phyloP scores from a whole-genome alignment of 2,888 invertebrate species.

The Galerucella calmariensis region DNA sequence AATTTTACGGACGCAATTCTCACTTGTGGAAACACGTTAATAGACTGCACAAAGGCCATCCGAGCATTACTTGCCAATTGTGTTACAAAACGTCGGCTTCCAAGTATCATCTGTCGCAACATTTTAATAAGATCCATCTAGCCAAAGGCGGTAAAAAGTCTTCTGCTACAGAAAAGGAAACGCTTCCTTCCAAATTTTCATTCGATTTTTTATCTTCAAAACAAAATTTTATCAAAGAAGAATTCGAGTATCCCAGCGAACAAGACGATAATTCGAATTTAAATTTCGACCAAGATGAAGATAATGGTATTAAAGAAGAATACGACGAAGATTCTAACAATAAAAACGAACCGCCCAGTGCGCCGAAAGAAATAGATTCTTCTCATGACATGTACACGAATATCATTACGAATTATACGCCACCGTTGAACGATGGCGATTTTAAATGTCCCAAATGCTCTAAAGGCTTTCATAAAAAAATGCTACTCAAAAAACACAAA shows the following conservation, averaged over 20 bases:
- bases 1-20: conserved; percentile 71
- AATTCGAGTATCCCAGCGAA: conserved; percentile 51
- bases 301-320: conserved; percentile 36
- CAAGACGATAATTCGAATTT: conserved; percentile 44
- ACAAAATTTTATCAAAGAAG: conserved; percentile 60
- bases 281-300: conserved; percentile 36
- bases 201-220: conserved; percentile 60
- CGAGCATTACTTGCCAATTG: conserved; percentile 70
- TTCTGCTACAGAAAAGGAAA: conserved; percentile 1
- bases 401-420: conserved; percentile 64
- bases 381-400: conserved; percentile 63
- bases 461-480: conserved; percentile 69
- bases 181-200: conserved; percentile 55
- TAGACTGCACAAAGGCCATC: conserved; percentile 69
- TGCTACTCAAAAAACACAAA: conserved; percentile 69
- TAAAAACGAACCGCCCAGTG: conserved; percentile 38
- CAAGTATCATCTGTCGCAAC: conserved; percentile 69
- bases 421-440: conserved; percentile 64
- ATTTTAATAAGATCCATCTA: conserved; percentile 68
- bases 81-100: conserved; percentile 71
- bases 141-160: conserved; percentile 48
- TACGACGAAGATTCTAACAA: conserved; percentile 23
- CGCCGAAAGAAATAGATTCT: conserved; percentile 63
- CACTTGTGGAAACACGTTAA: conserved; percentile 74
- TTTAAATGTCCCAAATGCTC: conserved; percentile 69